A percentile compares a stretch with the other conserved stretches of the same genome.
phyloP scores from a whole-genome alignment of 2,888 invertebrate species.

The Myathropa florea region DNA sequence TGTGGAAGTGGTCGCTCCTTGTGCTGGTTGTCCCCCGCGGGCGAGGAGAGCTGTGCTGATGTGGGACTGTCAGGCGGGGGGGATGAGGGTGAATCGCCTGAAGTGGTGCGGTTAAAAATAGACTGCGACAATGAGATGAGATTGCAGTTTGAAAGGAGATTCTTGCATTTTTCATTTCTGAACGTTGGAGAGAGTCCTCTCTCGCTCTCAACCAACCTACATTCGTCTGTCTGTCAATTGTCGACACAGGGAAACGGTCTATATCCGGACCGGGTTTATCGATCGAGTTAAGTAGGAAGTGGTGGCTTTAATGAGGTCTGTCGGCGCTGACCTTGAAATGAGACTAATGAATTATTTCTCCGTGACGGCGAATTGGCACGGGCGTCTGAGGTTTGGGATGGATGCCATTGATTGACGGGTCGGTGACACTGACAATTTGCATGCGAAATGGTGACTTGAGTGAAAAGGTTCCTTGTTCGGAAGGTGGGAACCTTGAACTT shows the following conservation, averaged over 20 bases:
- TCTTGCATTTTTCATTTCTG: constrained; percentile 31
- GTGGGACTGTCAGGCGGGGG: not conserved
- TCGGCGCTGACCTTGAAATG: not conserved
- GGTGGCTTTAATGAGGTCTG: not conserved
- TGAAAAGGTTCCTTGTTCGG: too few species aligned
- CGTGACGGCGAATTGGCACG: not conserved
- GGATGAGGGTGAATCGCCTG: not conserved
- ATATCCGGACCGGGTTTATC: not conserved
- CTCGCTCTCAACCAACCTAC: too few species aligned
- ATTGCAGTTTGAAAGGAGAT: not conserved
- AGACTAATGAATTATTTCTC: not conserved
- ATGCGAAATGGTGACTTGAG: not conserved
- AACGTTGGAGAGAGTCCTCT: not conserved
- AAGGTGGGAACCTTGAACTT: not conserved
- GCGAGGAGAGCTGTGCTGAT: not conserved
- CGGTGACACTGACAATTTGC: not conserved
- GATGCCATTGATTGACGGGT: not conserved
- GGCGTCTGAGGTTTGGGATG: not conserved
- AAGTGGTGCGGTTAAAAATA: constrained; percentile 36
- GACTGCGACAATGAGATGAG: constrained; percentile 16
- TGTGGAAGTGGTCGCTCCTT: not conserved
- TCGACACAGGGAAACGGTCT: not conserved
- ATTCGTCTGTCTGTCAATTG: not conserved
- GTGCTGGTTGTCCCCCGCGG: not conserved
- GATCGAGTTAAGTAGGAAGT: not conserved